These are phyloP conservation scores for Erythrocercus mccallii DNA, from an alignment of 2,113 vertebrate species.

Conservation along the genomic window DNA sequence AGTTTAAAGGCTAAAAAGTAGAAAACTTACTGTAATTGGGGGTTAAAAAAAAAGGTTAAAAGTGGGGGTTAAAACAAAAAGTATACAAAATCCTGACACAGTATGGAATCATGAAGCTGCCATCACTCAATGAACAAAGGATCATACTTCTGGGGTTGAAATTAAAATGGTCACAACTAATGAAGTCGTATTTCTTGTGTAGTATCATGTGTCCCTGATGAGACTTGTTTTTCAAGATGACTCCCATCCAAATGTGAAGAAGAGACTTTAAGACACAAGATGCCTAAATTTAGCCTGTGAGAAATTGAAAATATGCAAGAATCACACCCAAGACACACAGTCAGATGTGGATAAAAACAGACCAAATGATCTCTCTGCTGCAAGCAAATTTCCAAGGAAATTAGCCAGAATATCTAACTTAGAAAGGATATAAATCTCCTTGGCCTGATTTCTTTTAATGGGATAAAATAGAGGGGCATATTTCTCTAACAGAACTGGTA, in stretches of 20 bases:
- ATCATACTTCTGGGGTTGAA: not conserved
- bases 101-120: not conserved
- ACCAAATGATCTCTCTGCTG: not conserved
- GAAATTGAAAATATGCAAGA: not conserved
- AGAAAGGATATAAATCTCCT: not conserved
- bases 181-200: not conserved
- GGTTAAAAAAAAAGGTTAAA: not conserved
- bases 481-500: not conserved
- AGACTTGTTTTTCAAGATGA: not conserved
- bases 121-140: not conserved
- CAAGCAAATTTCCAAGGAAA: not conserved
- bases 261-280: not conserved
- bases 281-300: not conserved
- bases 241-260: not conserved
- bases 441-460: not conserved
- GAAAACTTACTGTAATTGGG: not conserved
- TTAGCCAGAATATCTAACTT: not conserved
- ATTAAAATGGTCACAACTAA: not conserved
- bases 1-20: not conserved
- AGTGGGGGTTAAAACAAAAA: not conserved
- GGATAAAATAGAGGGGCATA: not conserved
- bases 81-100: not conserved
- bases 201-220: not conserved
- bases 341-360: not conserved
- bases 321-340: not conserved